A percentile compares a stretch with the other conserved stretches of the same genome.
phyloP scores from a whole-genome alignment of 1,140 invertebrate species.

The Drosophila miranda region DNA sequence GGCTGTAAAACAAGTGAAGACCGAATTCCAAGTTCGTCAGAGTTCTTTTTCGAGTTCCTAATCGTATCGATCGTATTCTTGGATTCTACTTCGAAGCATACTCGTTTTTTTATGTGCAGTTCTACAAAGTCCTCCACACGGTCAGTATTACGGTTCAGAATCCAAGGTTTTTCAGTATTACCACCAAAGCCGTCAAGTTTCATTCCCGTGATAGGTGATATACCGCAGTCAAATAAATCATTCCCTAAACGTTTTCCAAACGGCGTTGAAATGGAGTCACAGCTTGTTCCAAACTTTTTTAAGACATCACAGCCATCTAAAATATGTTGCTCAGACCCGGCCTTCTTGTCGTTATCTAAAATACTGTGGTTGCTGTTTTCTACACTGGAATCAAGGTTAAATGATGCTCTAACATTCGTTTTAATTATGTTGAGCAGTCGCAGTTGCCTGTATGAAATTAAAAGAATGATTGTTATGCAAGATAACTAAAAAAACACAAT shows the following conservation, averaged over 20 bases:
- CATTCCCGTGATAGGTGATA: constrained; percentile 57
- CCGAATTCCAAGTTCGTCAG: neutral
- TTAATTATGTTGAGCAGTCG: constrained; percentile 60
- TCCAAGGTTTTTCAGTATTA: neutral
- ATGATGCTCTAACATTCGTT: constrained; percentile 56
- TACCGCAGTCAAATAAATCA: constrained; percentile 58
- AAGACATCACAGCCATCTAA: neutral
- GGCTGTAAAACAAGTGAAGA: constrained; percentile 47
- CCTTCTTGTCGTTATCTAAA: neutral
- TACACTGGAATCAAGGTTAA: constrained; percentile 73
- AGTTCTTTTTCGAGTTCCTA: neutral
- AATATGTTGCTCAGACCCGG: neutral
- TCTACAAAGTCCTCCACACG: neutral
- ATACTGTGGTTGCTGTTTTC: constrained; percentile 59
- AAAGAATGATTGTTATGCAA: neutral
- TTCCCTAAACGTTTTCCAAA: constrained; percentile 12
- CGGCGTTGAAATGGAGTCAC: constrained; percentile 62
- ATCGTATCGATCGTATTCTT: neutral
- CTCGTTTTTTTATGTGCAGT: constrained; percentile 1
- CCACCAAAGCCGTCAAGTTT: constrained; percentile 34
- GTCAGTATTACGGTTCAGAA: no score
- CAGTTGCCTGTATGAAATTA: constrained; percentile 40
- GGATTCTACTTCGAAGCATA: constrained; percentile 10
- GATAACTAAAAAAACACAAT: neutral
- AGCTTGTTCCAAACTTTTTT: neutral